phyloP scores from a whole-genome alignment of 2,113 vertebrate species.

The Onychostoma macrolepis region DNA sequence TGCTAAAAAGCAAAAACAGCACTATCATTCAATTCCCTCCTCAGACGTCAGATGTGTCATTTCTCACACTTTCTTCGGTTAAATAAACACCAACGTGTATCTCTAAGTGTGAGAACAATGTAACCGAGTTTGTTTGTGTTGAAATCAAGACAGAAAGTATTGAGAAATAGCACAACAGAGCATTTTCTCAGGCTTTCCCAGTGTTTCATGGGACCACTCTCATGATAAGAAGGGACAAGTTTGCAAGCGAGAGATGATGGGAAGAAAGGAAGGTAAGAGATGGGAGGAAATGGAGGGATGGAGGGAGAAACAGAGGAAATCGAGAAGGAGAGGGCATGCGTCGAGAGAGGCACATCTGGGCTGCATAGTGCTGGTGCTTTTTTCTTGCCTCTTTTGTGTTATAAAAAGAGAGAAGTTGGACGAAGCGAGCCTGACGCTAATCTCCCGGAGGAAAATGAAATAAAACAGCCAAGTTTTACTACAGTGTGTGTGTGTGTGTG shows the following conservation, averaged over 20 bases:
- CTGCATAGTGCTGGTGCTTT: constrained; percentile 52
- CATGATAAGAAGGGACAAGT: constrained; percentile 15
- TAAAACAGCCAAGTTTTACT: constrained; percentile 60
- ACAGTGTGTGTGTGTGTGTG: constrained; percentile 32
- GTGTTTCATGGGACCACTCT: constrained; percentile 5
- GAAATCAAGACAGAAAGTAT: constrained; percentile 36
- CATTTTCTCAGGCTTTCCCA: constrained; percentile 16
- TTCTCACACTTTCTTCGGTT: constrained; percentile 54
- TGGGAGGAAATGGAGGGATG: constrained; percentile 15
- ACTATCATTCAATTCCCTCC: neutral
- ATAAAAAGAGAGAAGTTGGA: constrained; percentile 65
- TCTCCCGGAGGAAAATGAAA: constrained; percentile 66
- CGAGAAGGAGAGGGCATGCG: constrained; percentile 43
- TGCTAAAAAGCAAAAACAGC: neutral
- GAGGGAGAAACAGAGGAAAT: constrained; percentile 30
- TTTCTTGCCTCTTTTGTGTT: constrained; percentile 49
- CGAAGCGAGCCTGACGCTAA: constrained; percentile 54
- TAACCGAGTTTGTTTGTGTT: constrained; percentile 31
- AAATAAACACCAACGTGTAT: constrained; percentile 36
- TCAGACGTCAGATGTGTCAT: neutral
- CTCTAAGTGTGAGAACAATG: constrained; percentile 44
- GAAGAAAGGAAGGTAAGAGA: constrained; percentile 13
- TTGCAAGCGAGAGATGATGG: neutral
- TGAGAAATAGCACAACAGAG: constrained; percentile 39
- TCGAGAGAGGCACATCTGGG: constrained; percentile 68